phyloP scores from a whole-genome alignment of 2,888 invertebrate genomes.

The Cremastinae sp. region DNA sequence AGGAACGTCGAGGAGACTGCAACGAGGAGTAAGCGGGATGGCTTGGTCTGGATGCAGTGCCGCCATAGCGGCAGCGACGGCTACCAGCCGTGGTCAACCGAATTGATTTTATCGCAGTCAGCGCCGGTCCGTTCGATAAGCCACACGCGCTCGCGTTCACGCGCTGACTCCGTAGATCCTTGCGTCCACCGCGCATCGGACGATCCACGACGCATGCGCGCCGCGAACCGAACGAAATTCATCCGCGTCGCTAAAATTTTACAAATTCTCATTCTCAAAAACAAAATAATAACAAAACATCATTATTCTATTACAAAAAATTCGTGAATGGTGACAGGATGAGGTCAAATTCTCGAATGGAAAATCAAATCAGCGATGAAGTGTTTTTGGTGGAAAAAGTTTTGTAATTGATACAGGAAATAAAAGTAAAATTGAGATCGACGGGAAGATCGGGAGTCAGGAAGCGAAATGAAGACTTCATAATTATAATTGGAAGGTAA shows the following conservation, averaged over 20 bases:
- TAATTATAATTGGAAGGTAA: too few species aligned
- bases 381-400: too few species aligned
- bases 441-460: too few species aligned
- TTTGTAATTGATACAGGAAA: too few species aligned
- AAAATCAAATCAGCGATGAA: too few species aligned
- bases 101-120: slow-evolving; percentile 70
- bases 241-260: not conserved
- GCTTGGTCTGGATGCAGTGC: slow-evolving; percentile 3
- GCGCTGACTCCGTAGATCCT: slow-evolving; percentile 51
- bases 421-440: too few species aligned
- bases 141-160: slow-evolving; percentile 59
- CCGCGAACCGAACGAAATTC: not conserved
- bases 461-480: too few species aligned
- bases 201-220: slow-evolving; percentile 5
- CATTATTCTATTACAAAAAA: not conserved
- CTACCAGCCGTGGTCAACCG: slow-evolving; percentile 61
- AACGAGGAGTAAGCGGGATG: too few species aligned
- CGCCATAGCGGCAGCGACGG: slow-evolving; percentile 40
- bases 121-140: slow-evolving; percentile 71
- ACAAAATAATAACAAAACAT: too few species aligned
- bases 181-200: slow-evolving; percentile 16
- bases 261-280: not conserved
- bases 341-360: too few species aligned
- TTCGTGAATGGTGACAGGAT: too few species aligned
- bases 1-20: too few species aligned